These are phyloP conservation scores for Cricetomys ansorgei DNA, from an alignment of 2,113 vertebrate species.

Conservation along the genomic window DNA sequence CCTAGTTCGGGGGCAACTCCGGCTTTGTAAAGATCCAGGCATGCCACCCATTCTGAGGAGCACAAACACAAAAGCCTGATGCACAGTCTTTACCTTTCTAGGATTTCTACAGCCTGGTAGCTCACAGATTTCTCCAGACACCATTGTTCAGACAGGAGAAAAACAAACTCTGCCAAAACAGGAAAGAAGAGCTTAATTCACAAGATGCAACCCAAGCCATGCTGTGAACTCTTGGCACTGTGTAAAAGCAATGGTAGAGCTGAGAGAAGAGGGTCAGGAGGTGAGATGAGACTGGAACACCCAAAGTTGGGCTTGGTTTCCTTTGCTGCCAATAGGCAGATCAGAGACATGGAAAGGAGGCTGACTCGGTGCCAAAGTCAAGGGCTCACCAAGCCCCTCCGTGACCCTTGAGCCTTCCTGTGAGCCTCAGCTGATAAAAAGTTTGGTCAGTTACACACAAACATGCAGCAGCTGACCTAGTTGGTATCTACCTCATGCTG, in stretches of 20 bases:
- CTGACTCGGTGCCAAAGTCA: slow-evolving; percentile 37
- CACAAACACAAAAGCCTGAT: not conserved
- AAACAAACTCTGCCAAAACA: slow-evolving; percentile 87
- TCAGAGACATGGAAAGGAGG: slow-evolving; percentile 64
- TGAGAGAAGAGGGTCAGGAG: slow-evolving; percentile 60
- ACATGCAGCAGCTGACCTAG: slow-evolving; percentile 53
- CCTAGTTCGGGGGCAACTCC: not conserved
- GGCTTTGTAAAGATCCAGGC: not conserved
- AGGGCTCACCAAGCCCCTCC: not conserved
- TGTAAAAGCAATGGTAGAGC: slow-evolving; percentile 53
- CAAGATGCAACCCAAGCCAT: slow-evolving; percentile 67
- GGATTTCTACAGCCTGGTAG: slow-evolving; percentile 90
- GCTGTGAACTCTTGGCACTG: slow-evolving; percentile 49
- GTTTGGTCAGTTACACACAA: slow-evolving; percentile 53
- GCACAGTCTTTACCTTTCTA: slow-evolving; percentile 87
- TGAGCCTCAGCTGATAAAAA: slow-evolving; percentile 64
- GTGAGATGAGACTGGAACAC: slow-evolving; percentile 59
- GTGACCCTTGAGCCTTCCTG: slow-evolving; percentile 30
- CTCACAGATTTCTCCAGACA: slow-evolving; percentile 79
- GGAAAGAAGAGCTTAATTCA: slow-evolving; percentile 64
- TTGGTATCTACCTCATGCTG: slow-evolving; percentile 64
- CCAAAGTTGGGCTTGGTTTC: slow-evolving; percentile 17
- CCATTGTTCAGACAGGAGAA: slow-evolving; percentile 89
- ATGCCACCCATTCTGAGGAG: slow-evolving; percentile 13
- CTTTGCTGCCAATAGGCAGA: slow-evolving; percentile 63